phyloP scores from a whole-genome alignment of 2,113 vertebrate species.

The Fulica atra region DNA sequence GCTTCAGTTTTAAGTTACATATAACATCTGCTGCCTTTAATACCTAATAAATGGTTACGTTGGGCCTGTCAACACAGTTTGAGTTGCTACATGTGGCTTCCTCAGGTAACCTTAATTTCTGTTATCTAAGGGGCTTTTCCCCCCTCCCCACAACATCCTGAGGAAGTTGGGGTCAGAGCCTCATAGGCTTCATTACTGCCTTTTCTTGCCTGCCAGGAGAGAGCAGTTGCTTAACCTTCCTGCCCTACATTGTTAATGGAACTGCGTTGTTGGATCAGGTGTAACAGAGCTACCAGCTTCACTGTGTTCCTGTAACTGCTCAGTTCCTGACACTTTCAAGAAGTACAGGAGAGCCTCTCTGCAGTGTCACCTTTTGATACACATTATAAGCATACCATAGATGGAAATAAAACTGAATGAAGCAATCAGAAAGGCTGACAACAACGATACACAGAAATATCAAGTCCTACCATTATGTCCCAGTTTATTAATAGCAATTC shows the following conservation, averaged over 20 bases:
- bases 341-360: neutral
- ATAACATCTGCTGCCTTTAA: neutral
- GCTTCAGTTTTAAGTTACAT: neutral
- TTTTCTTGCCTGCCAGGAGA: neutral
- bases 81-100: neutral
- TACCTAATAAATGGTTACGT: neutral
- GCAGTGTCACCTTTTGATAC: neutral
- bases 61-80: neutral
- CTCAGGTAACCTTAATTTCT: neutral
- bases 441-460: neutral
- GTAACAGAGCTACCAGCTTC: neutral
- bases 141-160: neutral
- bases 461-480: neutral
- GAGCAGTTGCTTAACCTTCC: neutral
- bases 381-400: neutral
- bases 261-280: neutral
- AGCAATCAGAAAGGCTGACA: neutral
- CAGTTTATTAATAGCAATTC: neutral
- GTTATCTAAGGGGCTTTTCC: neutral
- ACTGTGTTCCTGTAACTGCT: neutral
- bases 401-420: neutral
- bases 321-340: neutral
- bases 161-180: neutral
- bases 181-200: neutral
- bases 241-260: neutral